Conservation (phyloP, 1,140 invertebrate species). For the Calosoma granatense region DNA sequence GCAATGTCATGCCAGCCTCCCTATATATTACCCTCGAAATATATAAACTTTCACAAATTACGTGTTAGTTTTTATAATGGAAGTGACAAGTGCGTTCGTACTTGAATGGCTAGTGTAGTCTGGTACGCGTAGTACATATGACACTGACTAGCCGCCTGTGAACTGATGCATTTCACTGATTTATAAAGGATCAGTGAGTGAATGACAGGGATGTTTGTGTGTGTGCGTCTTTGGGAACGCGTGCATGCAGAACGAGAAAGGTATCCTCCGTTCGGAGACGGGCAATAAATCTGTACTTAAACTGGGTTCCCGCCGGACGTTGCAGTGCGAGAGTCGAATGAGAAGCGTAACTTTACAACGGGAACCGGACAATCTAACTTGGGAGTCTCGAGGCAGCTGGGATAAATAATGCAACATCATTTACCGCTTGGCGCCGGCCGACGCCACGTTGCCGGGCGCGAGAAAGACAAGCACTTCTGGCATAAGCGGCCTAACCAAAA, state of each 20-base stretch:
- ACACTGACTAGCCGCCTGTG: no score
- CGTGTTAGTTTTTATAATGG: no score
- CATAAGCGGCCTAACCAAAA: neutral
- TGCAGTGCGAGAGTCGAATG: neutral
- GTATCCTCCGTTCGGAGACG: neutral
- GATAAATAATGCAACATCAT: constrained; percentile 9
- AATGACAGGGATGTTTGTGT: no score
- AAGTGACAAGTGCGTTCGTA: no score
- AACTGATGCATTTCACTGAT: no score
- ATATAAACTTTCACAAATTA: no score
- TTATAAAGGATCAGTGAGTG: no score
- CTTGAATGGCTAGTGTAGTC: no score
- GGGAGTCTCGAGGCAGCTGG: neutral
- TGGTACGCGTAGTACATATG: no score
- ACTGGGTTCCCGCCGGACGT: neutral
- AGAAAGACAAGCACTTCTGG: neutral
- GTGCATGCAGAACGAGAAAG: neutral
- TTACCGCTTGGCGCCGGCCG: neutral
- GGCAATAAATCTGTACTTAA: neutral
- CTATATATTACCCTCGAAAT: no score
- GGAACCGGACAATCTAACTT: constrained; percentile 6
- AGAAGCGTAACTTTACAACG: neutral
- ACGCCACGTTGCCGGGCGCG: neutral
- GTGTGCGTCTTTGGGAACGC: no score
- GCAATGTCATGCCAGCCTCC: no score